Conservation (phyloP, 2,888 invertebrate species). For the Cloeon dipterum region DNA sequence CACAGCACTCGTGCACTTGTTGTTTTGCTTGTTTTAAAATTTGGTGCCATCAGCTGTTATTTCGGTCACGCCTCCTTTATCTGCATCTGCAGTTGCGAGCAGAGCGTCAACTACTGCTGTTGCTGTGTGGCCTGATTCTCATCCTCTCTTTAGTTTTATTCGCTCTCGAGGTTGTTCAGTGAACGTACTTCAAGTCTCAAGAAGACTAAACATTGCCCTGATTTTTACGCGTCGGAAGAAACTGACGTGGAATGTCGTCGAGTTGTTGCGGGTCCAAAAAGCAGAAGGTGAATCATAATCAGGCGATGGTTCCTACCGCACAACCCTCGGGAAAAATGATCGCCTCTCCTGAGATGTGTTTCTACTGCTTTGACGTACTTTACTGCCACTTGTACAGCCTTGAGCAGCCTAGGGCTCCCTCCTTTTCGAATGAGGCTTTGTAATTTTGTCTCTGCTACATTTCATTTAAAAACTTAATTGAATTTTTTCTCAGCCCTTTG, state of each 20-base stretch:
- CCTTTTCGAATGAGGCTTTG: constrained; percentile 89
- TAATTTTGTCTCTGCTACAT: constrained; percentile 29
- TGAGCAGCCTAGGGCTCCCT: constrained; percentile 75
- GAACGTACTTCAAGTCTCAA: no score
- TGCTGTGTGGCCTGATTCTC: no score
- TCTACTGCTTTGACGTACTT: constrained; percentile 97
- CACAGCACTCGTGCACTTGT: no score
- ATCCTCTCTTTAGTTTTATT: no score
- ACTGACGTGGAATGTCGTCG: constrained; percentile 74
- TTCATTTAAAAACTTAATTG: not conserved
- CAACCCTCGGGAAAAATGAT: constrained; percentile 35
- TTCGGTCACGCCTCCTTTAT: no score
- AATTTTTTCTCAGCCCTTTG: constrained; percentile 44
- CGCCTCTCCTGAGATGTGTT: constrained; percentile 89
- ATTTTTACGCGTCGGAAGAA: no score
- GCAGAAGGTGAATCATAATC: constrained; percentile 57
- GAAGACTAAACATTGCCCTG: no score
- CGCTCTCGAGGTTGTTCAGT: no score
- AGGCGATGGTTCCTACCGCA: constrained; percentile 26
- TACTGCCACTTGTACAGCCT: constrained; percentile 82
- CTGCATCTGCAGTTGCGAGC: no score
- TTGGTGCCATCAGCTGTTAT: no score
- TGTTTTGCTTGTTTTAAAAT: no score
- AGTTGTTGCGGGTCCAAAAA: constrained; percentile 83
- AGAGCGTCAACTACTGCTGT: no score